Evolutionary conservation across 2,888 invertebrate genomes (phyloP), one percentile per base, ranked within the genome.

Genomic region (Dendrolimus pini): DNA sequence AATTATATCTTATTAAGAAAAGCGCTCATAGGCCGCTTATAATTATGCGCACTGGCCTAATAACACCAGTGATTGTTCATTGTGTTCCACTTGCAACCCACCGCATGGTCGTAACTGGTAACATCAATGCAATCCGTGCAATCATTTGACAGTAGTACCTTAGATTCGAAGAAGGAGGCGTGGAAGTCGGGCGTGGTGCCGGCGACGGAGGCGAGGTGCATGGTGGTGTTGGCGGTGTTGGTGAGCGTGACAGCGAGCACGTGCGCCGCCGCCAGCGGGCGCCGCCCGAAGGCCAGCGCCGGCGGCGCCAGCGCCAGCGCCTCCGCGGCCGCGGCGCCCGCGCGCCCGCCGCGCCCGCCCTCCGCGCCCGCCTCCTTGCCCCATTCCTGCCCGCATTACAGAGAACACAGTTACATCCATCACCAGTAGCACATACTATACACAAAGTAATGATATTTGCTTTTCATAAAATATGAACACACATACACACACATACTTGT

Each of bases 111-210:
- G 30, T 30, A 30, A 6, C 30, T 30, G 30, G 30, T 30, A 30
- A 30, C 30, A 6, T 30, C 30, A 30, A 6, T 30, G 6, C 18
- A 1, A 18, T 18, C 18, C 18, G 18, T 18, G 1, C 18, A 6
- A 30, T 30, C 18, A 18, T 18, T 18, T 0, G 18, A 30, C 30
- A 30, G 30, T 6, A 30, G 6, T 30, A 98, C 98, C 94, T 98
- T 98, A 76, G 97, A 95, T 78, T 97, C 96, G 86, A 98, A 98
- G 93, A 99, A 98, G 66, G 98, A 98, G 76, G 98, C 98, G 87
- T 99, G 98, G 92, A 99, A 99, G 91, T 98, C 96, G 52, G 96
- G 95, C 70, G 97, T 97, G 84, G 95, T 97, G 74, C 98, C 98
- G 67, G 98, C 97, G 78, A 99, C 97, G 67, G 98, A 98, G 79